phyloP scores from a whole-genome alignment of 2,797 vertebrate genomes.

The Scarus forsteni region DNA sequence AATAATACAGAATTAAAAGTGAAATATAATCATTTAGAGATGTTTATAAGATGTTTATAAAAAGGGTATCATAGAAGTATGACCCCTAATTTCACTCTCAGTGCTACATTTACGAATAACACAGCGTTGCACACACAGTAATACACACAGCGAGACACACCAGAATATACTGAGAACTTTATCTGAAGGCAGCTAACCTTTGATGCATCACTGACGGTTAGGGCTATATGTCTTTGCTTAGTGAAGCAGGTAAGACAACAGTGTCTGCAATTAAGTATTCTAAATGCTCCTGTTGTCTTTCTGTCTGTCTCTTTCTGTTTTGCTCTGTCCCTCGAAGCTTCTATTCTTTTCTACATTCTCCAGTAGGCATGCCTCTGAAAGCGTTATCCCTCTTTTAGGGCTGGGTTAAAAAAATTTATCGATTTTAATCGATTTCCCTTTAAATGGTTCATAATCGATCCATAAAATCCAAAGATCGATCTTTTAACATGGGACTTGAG shows the following conservation, averaged over 20 bases:
- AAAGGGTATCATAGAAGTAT: too few relatives aligned
- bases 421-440: too few relatives aligned
- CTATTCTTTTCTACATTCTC: neutral
- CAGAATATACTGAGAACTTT: slow-evolving; percentile 60
- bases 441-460: too few relatives aligned
- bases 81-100: slow-evolving; percentile 5
- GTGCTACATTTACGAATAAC: slow-evolving; percentile 37
- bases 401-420: too few relatives aligned
- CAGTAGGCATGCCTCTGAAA: neutral
- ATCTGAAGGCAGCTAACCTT: slow-evolving; percentile 68
- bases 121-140: slow-evolving; percentile 35
- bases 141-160: slow-evolving; percentile 41
- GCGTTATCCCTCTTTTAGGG: slow-evolving; percentile 44
- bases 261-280: slow-evolving; percentile 78
- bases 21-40: too few relatives aligned
- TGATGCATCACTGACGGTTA: slow-evolving; percentile 75
- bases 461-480: too few relatives aligned
- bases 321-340: too few relatives aligned
- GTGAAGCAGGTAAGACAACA: slow-evolving; percentile 78
- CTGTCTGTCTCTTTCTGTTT: slow-evolving; percentile 3
- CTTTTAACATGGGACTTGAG: too few relatives aligned
- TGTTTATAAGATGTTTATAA: too few relatives aligned
- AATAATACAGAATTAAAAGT: too few relatives aligned
- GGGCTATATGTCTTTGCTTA: slow-evolving; percentile 78
- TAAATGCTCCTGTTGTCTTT: slow-evolving; percentile 57